Percentiles rank a stretch among this genome's conserved stretches.
These are phyloP conservation scores for Agriotes lineatus DNA, from an alignment of 2,888 invertebrate species.

Conservation along the genomic window DNA sequence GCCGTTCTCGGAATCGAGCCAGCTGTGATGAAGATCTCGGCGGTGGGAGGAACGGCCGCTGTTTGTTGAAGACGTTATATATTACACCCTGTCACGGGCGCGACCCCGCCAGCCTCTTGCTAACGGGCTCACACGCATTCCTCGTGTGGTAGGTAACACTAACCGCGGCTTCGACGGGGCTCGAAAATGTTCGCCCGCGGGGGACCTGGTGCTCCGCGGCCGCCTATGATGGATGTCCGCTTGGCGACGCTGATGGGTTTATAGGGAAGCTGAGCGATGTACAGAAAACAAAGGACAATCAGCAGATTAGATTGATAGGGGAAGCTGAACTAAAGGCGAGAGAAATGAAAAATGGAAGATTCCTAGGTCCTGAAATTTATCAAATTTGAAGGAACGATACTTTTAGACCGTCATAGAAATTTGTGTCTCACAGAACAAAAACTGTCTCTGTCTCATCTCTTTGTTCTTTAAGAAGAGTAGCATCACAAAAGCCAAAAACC, in stretches of 20 bases:
- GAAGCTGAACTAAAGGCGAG: too few species aligned
- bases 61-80: conserved; percentile 62
- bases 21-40: conserved; percentile 59
- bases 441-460: too few species aligned
- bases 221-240: not conserved
- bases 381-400: too few species aligned
- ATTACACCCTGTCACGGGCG: conserved; percentile 62
- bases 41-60: conserved; percentile 60
- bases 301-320: too few species aligned
- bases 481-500: too few species aligned
- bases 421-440: too few species aligned
- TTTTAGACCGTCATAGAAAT: too few species aligned
- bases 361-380: too few species aligned
- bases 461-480: too few species aligned
- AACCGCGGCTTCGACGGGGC: conserved; percentile 37
- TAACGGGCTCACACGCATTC: conserved; percentile 60
- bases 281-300: too few species aligned
- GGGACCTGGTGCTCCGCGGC: conserved; percentile 27
- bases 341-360: too few species aligned
- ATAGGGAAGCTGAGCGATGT: too few species aligned
- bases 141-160: conserved; percentile 57
- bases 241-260: not conserved
- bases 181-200: conserved; percentile 48
- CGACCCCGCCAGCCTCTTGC: conserved; percentile 58
- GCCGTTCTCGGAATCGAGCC: conserved; percentile 58